These are phyloP conservation scores for Acanthococcus lagerstroemiae DNA, from an alignment of 2,888 invertebrate genomes.

Conservation along the genomic window DNA sequence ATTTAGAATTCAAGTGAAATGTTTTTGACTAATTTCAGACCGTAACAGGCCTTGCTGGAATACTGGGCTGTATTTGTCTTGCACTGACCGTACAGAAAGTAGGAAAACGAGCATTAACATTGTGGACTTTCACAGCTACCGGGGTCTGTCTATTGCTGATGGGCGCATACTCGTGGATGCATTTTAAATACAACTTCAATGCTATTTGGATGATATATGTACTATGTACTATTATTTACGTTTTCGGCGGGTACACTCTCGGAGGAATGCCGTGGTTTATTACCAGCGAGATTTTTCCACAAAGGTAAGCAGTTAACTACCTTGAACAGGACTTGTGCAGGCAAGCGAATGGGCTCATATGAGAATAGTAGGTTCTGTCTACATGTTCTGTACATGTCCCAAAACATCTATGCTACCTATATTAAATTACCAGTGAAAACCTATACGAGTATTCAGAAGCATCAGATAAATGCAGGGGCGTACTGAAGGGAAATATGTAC, in stretches of 20 bases:
- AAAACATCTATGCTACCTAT: no score
- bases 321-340: no score
- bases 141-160: slow-evolving; percentile 1
- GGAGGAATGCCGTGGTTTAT: slow-evolving; percentile 19
- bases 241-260: slow-evolving; percentile 1
- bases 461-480: neutral
- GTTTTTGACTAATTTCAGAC: neutral
- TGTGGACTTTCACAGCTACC: slow-evolving; percentile 12
- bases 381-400: no score
- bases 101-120: slow-evolving; percentile 7
- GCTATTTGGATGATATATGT: slow-evolving; percentile 8
- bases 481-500: neutral
- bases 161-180: neutral
- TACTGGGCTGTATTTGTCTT: neutral
- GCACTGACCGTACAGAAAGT: slow-evolving; percentile 3
- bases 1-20: no score
- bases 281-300: slow-evolving; percentile 7
- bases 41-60: neutral
- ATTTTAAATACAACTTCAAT: slow-evolving; percentile 1
- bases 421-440: no score
- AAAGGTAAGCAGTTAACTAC: no score
- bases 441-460: neutral
- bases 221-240: neutral
- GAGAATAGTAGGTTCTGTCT: no score
- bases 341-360: no score